Percentiles rank a stretch among this genome's conserved stretches.
Conservation (phyloP, 1,140 invertebrate genomes). For the Drosophila bifasciata region DNA sequence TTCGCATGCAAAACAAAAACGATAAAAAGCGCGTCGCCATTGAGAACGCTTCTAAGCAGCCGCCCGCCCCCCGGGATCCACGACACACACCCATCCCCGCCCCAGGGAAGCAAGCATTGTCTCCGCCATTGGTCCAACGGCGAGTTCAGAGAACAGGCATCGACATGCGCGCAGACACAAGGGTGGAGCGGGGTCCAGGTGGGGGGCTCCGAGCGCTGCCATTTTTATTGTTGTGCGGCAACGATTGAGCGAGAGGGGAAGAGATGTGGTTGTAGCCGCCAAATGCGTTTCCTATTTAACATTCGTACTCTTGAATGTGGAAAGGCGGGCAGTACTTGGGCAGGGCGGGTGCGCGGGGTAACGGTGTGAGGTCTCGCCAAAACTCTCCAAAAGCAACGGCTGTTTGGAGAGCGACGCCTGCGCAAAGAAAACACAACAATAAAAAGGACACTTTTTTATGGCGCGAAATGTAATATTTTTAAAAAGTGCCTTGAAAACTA, state of each 20-base stretch:
- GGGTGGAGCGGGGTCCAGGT: neutral
- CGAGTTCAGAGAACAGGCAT: constrained; percentile 32
- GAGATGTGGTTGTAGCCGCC: constrained; percentile 8
- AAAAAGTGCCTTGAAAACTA: constrained; percentile 6
- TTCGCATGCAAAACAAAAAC: constrained; percentile 77
- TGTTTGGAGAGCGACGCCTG: constrained; percentile 64
- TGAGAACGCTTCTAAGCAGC: constrained; percentile 80
- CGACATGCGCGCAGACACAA: constrained; percentile 71
- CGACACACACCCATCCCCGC: constrained; percentile 21
- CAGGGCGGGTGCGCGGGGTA: neutral
- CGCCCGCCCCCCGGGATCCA: constrained; percentile 32
- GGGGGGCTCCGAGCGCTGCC: constrained; percentile 51
- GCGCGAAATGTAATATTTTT: constrained; percentile 47
- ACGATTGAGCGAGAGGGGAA: neutral
- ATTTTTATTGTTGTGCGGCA: constrained; percentile 61
- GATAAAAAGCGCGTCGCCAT: constrained; percentile 76
- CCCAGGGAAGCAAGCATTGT: constrained; percentile 48
- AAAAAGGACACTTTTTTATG: constrained; percentile 24
- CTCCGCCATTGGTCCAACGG: constrained; percentile 77
- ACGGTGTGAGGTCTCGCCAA: neutral
- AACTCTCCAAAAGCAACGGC: constrained; percentile 59
- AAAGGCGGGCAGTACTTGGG: neutral
- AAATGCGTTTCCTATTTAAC: constrained; percentile 47
- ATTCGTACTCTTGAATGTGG: constrained; percentile 34
- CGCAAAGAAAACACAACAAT: constrained; percentile 21